phyloP scores from a whole-genome alignment of 2,113 vertebrate genomes.

The Pangasianodon gigas region DNA sequence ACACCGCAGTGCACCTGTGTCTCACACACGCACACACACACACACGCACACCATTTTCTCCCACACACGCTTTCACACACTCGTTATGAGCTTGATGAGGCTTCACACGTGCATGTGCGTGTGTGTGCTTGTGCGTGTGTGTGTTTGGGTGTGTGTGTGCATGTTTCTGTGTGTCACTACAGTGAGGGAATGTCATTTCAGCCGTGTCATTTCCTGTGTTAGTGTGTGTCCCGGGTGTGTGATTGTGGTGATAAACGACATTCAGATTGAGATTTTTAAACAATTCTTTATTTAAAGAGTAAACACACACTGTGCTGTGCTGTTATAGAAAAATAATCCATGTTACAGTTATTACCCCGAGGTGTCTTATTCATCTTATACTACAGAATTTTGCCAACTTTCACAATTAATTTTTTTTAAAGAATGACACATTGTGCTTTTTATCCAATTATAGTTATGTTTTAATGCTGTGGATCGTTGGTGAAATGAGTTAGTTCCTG shows the following conservation, averaged over 20 bases:
- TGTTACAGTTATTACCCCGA: not conserved
- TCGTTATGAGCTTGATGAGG: not conserved
- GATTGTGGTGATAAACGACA: not conserved
- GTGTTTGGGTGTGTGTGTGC: not conserved
- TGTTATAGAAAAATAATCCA: not conserved
- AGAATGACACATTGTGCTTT: not conserved
- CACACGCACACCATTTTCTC: constrained; percentile 5
- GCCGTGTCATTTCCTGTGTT: not conserved
- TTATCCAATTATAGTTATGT: not conserved
- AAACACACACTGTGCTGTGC: not conserved
- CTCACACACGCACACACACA: constrained; percentile 17
- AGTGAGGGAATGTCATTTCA: not conserved
- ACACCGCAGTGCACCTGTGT: constrained; percentile 36
- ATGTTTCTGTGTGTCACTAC: not conserved
- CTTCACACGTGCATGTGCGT: not conserved
- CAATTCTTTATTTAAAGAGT: not conserved
- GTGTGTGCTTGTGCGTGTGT: not conserved
- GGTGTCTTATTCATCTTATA: not conserved
- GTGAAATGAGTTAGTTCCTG: no score
- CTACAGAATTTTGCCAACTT: not conserved
- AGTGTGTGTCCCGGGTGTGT: not conserved
- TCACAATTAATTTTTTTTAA: not conserved
- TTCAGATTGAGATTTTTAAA: not conserved
- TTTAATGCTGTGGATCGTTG: no score
- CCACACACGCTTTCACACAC: not conserved